Percentiles rank a stretch among this genome's conserved stretches.
phyloP scores from a whole-genome alignment of 2,888 invertebrate species.

The Silvanus unidentatus region DNA sequence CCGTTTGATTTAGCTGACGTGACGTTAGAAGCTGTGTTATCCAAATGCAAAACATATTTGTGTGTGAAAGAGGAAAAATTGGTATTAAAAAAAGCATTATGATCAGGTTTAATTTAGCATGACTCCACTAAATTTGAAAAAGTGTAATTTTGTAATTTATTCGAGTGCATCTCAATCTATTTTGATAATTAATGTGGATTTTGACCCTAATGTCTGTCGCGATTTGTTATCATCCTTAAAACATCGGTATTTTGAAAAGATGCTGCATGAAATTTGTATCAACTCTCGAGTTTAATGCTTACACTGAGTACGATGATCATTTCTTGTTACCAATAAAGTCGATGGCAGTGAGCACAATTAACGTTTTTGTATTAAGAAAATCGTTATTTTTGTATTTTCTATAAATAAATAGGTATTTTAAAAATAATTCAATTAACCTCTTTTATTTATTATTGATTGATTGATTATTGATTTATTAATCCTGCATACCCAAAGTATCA shows the following conservation, averaged over 20 bases:
- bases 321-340: no score
- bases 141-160: slow-evolving; percentile 13
- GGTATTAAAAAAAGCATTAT: slow-evolving; percentile 12
- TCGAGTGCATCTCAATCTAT: neutral
- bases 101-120: slow-evolving; percentile 13
- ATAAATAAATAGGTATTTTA: no score
- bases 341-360: no score
- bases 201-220: neutral
- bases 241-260: neutral
- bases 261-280: neutral
- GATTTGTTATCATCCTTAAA: neutral
- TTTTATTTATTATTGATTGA: no score
- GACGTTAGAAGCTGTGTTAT: neutral
- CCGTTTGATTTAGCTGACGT: neutral
- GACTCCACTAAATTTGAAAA: slow-evolving; percentile 12
- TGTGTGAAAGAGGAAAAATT: neutral
- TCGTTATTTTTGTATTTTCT: no score
- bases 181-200: neutral
- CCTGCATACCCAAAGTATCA: no score
- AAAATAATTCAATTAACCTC: no score
- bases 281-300: no score
- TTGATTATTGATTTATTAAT: no score
- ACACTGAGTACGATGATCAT: no score
- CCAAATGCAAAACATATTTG: neutral
- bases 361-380: no score